Base-by-base conservation (phyloP, 2,888 invertebrate species). In the Volucella inanis region DNA sequence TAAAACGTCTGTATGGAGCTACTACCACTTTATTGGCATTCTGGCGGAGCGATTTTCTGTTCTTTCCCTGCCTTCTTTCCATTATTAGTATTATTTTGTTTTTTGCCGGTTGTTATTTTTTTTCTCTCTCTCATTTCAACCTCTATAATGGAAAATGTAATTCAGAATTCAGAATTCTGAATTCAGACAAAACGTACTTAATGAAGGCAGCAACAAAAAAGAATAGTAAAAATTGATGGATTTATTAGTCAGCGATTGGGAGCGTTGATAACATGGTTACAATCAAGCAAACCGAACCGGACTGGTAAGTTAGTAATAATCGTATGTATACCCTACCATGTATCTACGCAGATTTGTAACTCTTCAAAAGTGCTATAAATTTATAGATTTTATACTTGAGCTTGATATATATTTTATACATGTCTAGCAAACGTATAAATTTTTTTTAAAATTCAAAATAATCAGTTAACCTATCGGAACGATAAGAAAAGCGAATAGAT, bases 211-310 rank as follows among this genome's bases (percentile, higher is more conserved):
- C 22, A 50, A 15, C 15, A 39, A 4, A 64, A 47, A 41, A 41
- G 12, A 38, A 52, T n/a, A 9, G 70, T 49, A 43, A 31, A 31
- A 62, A 59, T 65, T 71, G 81, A 77, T 77, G 81, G 70, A 81
- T 81, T 81, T 81, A 81, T 81, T 81, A 39, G 50, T 18, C 75
- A 57, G 49, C 74, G 79, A 83, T 83, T 74, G 67, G 62, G 64
- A 65, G 50, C 79, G 41, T 39, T 50, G 74, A 79, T 67, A 65
- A 41, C n/a, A 39, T 59, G 47, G 39, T 22, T 12, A n/a, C 50
- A 47, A 50, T 57, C 14, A 57, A 45, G 22, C 74, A 68, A 74
- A 79, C 67, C 18, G 12, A n/a, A 72, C 41, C 45, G 22, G 41
- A 64, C 45, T 49, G 68, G 74, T 84, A 79, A 79, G 83, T 79